A percentile compares a stretch with the other conserved stretches of the same genome.
phyloP scores from a whole-genome alignment of 2,113 vertebrate genomes.

The Gambusia affinis region DNA sequence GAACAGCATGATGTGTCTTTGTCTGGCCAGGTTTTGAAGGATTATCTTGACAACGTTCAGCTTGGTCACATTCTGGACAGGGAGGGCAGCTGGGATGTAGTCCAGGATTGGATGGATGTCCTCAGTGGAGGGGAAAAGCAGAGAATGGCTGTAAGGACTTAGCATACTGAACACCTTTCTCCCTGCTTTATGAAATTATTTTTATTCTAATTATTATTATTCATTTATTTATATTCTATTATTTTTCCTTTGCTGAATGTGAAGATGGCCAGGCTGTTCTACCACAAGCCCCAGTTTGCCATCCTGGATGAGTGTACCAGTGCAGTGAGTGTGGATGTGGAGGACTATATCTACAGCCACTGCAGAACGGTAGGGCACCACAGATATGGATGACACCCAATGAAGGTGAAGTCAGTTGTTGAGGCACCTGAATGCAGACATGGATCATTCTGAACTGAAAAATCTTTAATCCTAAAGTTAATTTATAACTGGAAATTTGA shows the following conservation, averaged over 20 bases:
- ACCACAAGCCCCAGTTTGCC: conserved; percentile 98
- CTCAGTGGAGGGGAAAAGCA: conserved; percentile 99
- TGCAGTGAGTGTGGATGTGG: conserved; percentile 96
- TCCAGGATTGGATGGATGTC: conserved; percentile 99
- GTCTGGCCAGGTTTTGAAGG: conserved; percentile 89
- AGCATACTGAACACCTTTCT: no score
- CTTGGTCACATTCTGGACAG: conserved; percentile 92
- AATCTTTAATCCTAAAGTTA: no score
- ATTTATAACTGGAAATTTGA: no score
- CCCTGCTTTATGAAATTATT: no score
- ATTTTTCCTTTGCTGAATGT: neutral
- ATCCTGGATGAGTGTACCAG: conserved; percentile 99
- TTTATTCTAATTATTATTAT: no score
- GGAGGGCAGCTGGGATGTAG: conserved; percentile 91
- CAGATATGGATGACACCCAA: no score
- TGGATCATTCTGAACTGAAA: no score
- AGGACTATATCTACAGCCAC: conserved; percentile 96
- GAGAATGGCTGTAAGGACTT: conserved; percentile 91
- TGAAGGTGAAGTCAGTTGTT: no score
- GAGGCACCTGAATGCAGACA: no score
- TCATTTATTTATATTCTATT: no score
- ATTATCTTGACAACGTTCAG: conserved; percentile 96
- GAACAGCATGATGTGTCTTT: neutral
- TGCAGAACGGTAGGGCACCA: conserved; percentile 87
- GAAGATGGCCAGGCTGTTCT: conserved; percentile 97